These are phyloP conservation scores for Acrossocheilus wenchowensis DNA, from an alignment of 2,797 vertebrate species.

Conservation along the genomic window DNA sequence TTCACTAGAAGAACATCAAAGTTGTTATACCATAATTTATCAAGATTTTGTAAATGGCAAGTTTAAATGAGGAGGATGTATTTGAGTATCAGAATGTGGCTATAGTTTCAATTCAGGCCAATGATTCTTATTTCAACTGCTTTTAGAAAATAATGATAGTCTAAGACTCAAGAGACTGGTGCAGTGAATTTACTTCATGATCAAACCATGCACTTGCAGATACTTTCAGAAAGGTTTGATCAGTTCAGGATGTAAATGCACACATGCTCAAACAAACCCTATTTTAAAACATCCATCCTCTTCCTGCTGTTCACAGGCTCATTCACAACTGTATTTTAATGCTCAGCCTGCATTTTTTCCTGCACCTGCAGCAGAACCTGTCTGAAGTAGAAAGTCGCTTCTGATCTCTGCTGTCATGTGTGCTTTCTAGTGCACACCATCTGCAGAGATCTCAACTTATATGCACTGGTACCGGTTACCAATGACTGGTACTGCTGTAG, in stretches of 20 bases:
- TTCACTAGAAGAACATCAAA: neutral
- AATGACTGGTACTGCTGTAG: neutral
- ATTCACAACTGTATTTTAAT: slow-evolving; percentile 14
- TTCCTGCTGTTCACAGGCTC: neutral
- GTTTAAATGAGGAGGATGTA: neutral
- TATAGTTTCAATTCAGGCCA: neutral
- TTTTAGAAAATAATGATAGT: neutral
- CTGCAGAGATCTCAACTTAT: neutral
- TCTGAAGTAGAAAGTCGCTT: slow-evolving; percentile 35
- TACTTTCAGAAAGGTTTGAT: neutral
- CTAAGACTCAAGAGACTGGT: no score
- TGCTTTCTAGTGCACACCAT: slow-evolving; percentile 26
- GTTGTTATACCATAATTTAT: neutral
- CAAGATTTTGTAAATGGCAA: neutral
- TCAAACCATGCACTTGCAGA: neutral
- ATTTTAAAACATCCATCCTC: neutral
- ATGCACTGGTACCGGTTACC: neutral
- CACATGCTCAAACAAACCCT: neutral
- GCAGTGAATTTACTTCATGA: neutral
- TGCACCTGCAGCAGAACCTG: slow-evolving; percentile 37
- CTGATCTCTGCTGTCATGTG: slow-evolving; percentile 22
- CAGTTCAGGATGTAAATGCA: neutral
- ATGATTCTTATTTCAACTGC: neutral
- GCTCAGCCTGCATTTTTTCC: slow-evolving; percentile 29
- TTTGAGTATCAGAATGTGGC: neutral